A percentile compares a stretch with the other conserved stretches of the same genome.
phyloP scores from a whole-genome alignment of 2,797 vertebrate species.

The Danio jaintianensis region DNA sequence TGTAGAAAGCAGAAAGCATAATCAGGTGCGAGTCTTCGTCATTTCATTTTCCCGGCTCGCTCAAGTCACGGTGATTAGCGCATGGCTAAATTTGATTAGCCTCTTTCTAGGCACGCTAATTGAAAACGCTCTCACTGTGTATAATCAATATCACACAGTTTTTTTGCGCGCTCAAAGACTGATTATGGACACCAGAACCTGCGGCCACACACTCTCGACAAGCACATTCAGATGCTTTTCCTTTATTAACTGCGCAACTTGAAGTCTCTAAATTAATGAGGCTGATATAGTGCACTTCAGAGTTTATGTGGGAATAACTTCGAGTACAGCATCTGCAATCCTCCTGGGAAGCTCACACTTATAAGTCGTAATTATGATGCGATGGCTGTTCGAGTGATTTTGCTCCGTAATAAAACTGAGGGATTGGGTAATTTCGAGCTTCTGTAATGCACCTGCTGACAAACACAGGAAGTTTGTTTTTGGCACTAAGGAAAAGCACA shows the following conservation, averaged over 20 bases:
- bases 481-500: background rate
- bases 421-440: background rate
- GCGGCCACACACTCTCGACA: conserved; percentile 7
- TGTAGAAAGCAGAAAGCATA: conserved; percentile 8
- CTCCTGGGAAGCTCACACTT: background rate
- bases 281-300: conserved; percentile 33
- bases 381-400: conserved; percentile 17
- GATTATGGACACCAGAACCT: conserved; percentile 43
- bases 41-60: conserved; percentile 17
- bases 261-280: conserved; percentile 17
- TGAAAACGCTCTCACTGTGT: conserved; percentile 55
- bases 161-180: conserved; percentile 11
- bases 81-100: conserved; percentile 58
- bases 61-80: conserved; percentile 53
- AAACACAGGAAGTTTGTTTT: conserved; percentile 5
- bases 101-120: conserved; percentile 52
- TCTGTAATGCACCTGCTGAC: background rate
- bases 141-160: conserved; percentile 59
- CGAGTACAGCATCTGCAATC: conserved; percentile 7
- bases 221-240: conserved; percentile 9
- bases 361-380: conserved; percentile 18
- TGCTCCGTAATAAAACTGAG: conserved; percentile 4
- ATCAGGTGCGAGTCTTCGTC: conserved; percentile 11
- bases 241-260: conserved; percentile 6
- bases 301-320: conserved; percentile 26